Percentiles rank a stretch among this genome's conserved stretches.
phyloP scores from a whole-genome alignment of 2,888 invertebrate genomes.

The Andrena bucephala region DNA sequence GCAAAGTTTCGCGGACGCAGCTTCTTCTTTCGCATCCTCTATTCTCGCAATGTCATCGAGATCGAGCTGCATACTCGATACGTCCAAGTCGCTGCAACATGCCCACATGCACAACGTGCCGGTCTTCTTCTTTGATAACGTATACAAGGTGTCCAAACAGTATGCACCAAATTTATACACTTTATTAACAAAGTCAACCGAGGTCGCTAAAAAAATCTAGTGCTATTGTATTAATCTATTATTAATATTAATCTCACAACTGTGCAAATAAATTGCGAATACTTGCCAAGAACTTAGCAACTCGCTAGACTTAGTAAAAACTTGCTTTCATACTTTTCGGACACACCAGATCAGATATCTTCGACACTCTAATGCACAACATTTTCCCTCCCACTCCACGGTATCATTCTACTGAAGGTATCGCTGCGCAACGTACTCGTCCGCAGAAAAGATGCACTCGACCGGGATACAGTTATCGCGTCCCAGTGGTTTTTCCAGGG shows the following conservation, averaged over 20 bases:
- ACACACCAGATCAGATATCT: no score
- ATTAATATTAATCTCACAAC: no score
- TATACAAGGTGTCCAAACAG: no score
- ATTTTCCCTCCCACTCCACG: neutral
- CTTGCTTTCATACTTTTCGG: no score
- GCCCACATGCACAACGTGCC: neutral
- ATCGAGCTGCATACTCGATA: slow-evolving; percentile 21
- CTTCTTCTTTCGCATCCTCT: slow-evolving; percentile 51
- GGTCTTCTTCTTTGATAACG: neutral
- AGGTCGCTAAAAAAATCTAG: no score
- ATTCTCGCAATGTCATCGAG: slow-evolving; percentile 43
- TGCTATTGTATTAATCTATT: no score
- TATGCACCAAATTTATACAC: no score
- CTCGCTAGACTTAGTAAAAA: no score
- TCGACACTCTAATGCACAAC: no score
- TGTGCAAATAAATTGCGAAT: no score
- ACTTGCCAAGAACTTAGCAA: no score
- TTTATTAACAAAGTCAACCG: no score
- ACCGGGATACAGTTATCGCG: slow-evolving; percentile 32
- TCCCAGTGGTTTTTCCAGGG: slow-evolving; percentile 69
- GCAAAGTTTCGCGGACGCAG: slow-evolving; percentile 58
- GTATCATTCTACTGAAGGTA: neutral
- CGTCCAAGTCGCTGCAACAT: slow-evolving; percentile 45
- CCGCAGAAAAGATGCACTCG: slow-evolving; percentile 41
- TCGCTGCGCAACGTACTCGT: slow-evolving; percentile 48